Evolutionary conservation across 2,888 invertebrate species (phyloP).

Genomic region (Torymus texanus): DNA sequence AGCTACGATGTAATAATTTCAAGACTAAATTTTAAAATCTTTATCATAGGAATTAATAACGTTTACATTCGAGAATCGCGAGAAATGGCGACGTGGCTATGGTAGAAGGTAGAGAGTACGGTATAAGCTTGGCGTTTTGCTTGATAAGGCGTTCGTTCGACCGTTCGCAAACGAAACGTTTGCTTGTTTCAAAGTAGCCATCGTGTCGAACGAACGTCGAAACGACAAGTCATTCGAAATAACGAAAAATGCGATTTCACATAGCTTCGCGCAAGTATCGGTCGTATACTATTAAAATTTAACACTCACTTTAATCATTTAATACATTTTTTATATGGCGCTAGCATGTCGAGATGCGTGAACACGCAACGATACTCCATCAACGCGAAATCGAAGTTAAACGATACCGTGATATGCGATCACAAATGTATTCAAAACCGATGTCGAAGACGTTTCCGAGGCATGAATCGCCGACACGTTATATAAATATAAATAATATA

Average conservation of each 20-base stretch:
- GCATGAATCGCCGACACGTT: constrained; percentile 24
- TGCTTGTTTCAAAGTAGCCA: too few species aligned
- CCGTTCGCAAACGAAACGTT: too few species aligned
- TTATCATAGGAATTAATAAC: constrained; percentile 18
- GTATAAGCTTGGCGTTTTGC: neutral
- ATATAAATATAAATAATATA: constrained; percentile 50
- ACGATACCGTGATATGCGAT: neutral
- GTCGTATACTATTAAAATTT: constrained; percentile 15
- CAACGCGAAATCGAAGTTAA: neutral
- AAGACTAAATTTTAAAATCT: constrained; percentile 32
- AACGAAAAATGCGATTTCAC: too few species aligned
- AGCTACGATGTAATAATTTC: constrained; percentile 27
- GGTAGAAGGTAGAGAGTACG: neutral
- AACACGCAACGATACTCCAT: neutral
- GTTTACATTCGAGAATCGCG: constrained; percentile 4
- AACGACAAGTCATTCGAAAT: too few species aligned
- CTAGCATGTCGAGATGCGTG: constrained; percentile 7
- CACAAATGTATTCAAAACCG: neutral
- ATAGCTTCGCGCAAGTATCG: neutral
- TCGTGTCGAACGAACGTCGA: too few species aligned
- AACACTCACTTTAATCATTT: constrained; percentile 36
- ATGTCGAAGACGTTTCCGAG: constrained; percentile 21
- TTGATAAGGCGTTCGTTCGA: too few species aligned
- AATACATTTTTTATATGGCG: constrained; percentile 33
- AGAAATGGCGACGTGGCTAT: neutral